phyloP scores from a whole-genome alignment of 2,113 vertebrate genomes.

The Thunnus maccoyii region DNA sequence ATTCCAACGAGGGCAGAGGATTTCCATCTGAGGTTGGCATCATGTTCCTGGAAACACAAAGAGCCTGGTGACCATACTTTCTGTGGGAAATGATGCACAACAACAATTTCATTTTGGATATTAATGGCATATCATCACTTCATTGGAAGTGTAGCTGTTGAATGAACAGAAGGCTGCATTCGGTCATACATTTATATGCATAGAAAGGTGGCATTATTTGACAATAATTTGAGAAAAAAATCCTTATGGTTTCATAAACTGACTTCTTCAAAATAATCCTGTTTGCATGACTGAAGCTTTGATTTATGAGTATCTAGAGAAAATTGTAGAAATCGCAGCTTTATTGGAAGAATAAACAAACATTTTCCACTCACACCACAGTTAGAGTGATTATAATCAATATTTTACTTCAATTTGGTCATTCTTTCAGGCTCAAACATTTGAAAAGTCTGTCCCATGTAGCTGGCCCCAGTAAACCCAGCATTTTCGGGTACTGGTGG shows the following conservation, averaged over 20 bases:
- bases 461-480: too few species aligned
- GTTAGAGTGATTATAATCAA: too few species aligned
- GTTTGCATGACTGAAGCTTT: too few species aligned
- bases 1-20: not conserved
- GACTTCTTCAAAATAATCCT: too few species aligned
- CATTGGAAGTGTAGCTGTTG: not conserved
- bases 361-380: too few species aligned
- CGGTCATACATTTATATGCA: not conserved
- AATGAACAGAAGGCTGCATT: not conserved
- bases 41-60: constrained; percentile 21
- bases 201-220: not conserved
- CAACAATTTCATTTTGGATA: constrained; percentile 20
- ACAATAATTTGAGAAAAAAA: not conserved
- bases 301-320: too few species aligned
- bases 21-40: constrained; percentile 6
- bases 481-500: too few species aligned
- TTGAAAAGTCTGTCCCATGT: too few species aligned
- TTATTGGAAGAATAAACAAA: too few species aligned
- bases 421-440: too few species aligned
- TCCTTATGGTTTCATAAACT: not conserved
- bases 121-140: constrained; percentile 19
- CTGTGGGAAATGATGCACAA: constrained; percentile 53
- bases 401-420: too few species aligned
- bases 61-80: constrained; percentile 18
- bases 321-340: too few species aligned